phyloP scores from a whole-genome alignment of 64 coral and sea anemone species.

The Porites australiensis region DNA sequence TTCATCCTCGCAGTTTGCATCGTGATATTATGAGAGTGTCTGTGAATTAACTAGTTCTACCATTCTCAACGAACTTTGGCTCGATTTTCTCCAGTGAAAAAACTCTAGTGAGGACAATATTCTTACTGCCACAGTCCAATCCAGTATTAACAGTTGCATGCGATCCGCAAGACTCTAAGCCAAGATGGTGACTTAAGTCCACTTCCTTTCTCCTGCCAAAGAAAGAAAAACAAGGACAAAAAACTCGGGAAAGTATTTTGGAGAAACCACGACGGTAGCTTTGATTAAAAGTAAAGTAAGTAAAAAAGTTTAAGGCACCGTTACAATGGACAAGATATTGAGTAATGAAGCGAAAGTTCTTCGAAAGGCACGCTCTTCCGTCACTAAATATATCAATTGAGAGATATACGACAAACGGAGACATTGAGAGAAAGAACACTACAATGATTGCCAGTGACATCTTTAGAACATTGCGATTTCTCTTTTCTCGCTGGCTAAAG shows the following conservation, averaged over 20 bases:
- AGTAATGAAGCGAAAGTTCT: constrained; percentile 33
- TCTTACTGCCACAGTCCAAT: constrained; percentile 4
- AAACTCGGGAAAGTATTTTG: background rate
- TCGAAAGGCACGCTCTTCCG: constrained; percentile 1
- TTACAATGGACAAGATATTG: constrained; percentile 36
- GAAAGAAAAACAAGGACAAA: background rate
- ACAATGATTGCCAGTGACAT: constrained; percentile 17
- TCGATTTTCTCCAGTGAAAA: background rate
- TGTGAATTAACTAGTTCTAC: background rate
- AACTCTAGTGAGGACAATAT: constrained; percentile 9
- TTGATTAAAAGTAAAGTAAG: constrained; percentile 25
- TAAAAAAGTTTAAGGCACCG: constrained; percentile 6
- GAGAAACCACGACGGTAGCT: constrained; percentile 36
- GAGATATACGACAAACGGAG: constrained; percentile 21
- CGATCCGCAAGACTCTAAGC: background rate
- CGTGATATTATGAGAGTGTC: too few species aligned
- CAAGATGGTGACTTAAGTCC: background rate
- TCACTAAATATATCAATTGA: background rate
- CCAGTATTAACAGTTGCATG: background rate
- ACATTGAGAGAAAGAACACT: constrained; percentile 37
- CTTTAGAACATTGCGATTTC: constrained; percentile 21
- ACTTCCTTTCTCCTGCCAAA: background rate
- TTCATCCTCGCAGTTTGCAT: too few species aligned
- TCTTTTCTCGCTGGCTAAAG: constrained; percentile 1
- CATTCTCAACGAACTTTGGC: background rate